Evolutionary conservation across 2,888 invertebrate genomes (phyloP), one percentile per base, ranked within the genome.

Genomic region (Lycophotia porphyrea): DNA sequence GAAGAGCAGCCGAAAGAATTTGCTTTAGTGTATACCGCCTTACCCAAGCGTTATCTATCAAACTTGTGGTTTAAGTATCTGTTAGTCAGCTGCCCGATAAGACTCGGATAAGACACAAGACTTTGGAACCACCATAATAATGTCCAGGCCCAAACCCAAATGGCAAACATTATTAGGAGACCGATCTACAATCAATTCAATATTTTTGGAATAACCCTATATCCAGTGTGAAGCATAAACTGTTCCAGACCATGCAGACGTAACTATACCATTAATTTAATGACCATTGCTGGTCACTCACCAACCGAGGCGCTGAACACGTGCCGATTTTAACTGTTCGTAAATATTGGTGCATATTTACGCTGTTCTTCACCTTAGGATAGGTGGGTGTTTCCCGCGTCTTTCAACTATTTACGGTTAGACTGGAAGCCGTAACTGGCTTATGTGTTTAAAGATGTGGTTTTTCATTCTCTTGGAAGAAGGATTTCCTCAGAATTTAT

Each of bases 301-400:
- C 67, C 67, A 69, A 74, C 78, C 71, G 71, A 64, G 67, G 78
- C 61, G 71, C 75, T 72, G 60, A 55, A 82, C 82, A 85, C 85
- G 85, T 83, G 82, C 74, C 82, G 72, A 77, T 85, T 78, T 83
- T 83, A 85, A 83, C 78, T 63, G 85, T 67, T 71, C 85, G 71
- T 83, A 77, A 83, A 85, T 82, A 85, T 82, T 71, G 68, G 78
- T 71, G 39, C 67, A 84, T 85, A 82, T 85, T 85, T 85, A 82
- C 52, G 63, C 60, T 31, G 71, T 74, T 82, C 82, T 82, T 82
- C 82, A 85, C 66, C 72, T 81, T 70, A 70, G 49, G 71, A 76
- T 69, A 63, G 44, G 63, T 61, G 69, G 75, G 61, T 74, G 61
- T 71, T 84, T 82, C 78, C 63, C 85, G 71, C 36, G 70, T 61